Conservation (phyloP, 2,797 vertebrate species). For the Phrynocephalus vlangalii region DNA sequence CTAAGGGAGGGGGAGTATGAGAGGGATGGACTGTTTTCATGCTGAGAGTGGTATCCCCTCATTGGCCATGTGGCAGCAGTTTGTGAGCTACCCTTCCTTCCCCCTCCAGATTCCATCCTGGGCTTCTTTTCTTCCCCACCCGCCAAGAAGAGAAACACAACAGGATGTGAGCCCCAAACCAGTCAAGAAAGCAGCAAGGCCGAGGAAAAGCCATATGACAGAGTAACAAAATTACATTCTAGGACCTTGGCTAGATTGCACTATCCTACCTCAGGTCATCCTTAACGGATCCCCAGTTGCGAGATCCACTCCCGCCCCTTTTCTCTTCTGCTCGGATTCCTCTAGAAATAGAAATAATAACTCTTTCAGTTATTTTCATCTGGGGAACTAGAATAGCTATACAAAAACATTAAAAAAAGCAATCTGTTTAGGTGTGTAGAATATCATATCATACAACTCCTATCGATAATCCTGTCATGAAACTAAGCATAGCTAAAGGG, state of each 20-base stretch:
- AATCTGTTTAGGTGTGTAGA: neutral
- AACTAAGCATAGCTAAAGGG: neutral
- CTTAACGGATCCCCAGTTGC: conserved; percentile 82
- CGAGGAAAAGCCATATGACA: neutral
- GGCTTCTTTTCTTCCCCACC: neutral
- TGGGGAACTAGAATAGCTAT: conserved; percentile 10
- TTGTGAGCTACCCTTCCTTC: too few relatives aligned
- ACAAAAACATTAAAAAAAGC: neutral
- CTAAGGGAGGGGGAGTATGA: too few relatives aligned
- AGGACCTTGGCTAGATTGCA: neutral
- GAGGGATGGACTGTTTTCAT: neutral
- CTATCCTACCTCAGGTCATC: conserved; percentile 77
- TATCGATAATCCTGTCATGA: neutral
- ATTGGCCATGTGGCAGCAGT: too few relatives aligned
- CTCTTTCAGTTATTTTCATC: conserved; percentile 17
- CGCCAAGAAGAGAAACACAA: neutral
- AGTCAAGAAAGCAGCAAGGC: neutral
- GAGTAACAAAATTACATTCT: neutral
- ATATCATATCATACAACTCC: neutral
- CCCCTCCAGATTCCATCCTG: neutral
- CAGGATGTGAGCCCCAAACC: too few relatives aligned
- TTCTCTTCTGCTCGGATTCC: conserved; percentile 82
- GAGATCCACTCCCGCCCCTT: conserved; percentile 80
- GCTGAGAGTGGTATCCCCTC: neutral
- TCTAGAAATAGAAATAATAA: conserved; percentile 73